Evolutionary conservation across 2,113 vertebrate species (phyloP).

Genomic region (Rousettus leschenaultii): DNA sequence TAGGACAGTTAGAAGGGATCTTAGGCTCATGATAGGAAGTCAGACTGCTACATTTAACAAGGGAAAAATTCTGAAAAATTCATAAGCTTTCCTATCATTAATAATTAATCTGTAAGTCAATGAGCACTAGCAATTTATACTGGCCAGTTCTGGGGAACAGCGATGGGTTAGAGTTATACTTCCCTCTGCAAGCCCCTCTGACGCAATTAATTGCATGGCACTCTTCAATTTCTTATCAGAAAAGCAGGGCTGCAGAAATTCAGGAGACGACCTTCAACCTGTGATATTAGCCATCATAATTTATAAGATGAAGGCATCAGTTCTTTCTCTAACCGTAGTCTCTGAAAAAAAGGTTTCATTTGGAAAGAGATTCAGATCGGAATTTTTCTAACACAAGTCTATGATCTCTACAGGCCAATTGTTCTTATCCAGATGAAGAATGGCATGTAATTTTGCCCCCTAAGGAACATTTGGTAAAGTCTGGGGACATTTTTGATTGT

Average conservation of each 20-base stretch:
- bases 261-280: neutral
- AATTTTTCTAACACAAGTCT: neutral
- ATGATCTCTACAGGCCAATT: neutral
- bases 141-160: slow-evolving; percentile 74
- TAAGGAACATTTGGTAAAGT: neutral
- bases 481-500: neutral
- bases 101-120: slow-evolving; percentile 86
- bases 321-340: neutral
- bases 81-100: slow-evolving; percentile 81
- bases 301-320: neutral
- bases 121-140: slow-evolving; percentile 74
- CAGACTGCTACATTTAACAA: slow-evolving; percentile 71
- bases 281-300: neutral
- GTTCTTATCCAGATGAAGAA: neutral
- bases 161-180: neutral
- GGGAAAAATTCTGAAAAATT: slow-evolving; percentile 83
- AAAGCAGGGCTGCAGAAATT: slow-evolving; percentile 37
- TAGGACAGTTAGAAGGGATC: slow-evolving; percentile 58
- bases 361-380: neutral
- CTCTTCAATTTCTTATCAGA: slow-evolving; percentile 29
- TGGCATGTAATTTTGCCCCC: neutral
- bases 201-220: slow-evolving; percentile 17
- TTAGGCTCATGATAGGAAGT: slow-evolving; percentile 55
- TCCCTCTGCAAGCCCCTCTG: neutral
- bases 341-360: neutral